Evolutionary conservation across 2,797 vertebrate genomes (phyloP).

Genomic region (Pangasius mekongensis): DNA sequence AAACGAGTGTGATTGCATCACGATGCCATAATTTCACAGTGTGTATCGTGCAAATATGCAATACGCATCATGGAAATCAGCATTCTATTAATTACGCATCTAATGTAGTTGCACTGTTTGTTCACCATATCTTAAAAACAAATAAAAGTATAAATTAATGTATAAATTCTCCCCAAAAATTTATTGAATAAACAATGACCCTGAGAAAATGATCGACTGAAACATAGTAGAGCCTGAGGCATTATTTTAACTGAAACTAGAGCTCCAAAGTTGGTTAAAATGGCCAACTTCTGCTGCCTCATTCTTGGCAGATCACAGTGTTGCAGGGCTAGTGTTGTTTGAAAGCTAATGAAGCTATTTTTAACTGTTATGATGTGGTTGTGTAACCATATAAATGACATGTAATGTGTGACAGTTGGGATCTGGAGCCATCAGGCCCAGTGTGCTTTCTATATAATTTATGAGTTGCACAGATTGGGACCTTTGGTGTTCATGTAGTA

Average conservation of each 20-base stretch:
- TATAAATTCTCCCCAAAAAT: neutral
- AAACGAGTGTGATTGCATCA: neutral
- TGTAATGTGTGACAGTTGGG: neutral
- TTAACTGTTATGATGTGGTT: neutral
- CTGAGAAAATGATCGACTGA: neutral
- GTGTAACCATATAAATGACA: neutral
- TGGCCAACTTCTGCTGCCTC: neutral
- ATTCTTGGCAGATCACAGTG: neutral
- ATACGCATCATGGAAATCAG: neutral
- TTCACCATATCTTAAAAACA: neutral
- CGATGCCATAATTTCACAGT: neutral
- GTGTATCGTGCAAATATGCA: neutral
- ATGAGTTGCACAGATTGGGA: neutral
- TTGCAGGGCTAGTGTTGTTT: too few relatives aligned
- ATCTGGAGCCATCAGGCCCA: neutral
- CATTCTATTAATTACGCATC: neutral
- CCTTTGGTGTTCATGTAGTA: too few relatives aligned
- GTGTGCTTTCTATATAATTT: neutral
- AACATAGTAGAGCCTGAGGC: neutral
- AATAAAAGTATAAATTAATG: neutral
- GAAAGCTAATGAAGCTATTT: neutral
- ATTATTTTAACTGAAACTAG: neutral
- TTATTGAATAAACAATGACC: neutral
- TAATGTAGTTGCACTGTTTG: too few relatives aligned
- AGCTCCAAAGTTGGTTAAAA: neutral